These are phyloP conservation scores for Seriola dumerili DNA, from an alignment of 2,113 vertebrate genomes.

Conservation along the genomic window DNA sequence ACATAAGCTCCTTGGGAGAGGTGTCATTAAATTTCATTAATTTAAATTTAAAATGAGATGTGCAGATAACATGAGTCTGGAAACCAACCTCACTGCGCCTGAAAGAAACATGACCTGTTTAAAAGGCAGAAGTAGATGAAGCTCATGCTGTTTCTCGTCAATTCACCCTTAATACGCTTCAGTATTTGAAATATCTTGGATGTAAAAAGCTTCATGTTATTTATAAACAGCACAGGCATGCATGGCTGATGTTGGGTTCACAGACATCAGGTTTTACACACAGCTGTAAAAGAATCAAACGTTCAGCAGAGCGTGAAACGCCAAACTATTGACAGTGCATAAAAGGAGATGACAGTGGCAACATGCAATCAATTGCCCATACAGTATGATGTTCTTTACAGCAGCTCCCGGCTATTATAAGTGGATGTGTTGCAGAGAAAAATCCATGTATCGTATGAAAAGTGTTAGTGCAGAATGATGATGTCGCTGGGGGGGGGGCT, in stretches of 20 bases:
- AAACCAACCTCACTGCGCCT: too few relatives aligned
- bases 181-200: too few relatives aligned
- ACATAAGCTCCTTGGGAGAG: too few relatives aligned
- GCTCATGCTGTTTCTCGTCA: background rate
- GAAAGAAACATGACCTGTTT: background rate
- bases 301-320: constrained; percentile 4
- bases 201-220: background rate
- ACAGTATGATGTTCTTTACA: background rate
- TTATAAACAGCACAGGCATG: too few relatives aligned
- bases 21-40: too few relatives aligned
- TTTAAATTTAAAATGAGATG: too few relatives aligned
- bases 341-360: background rate
- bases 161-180: too few relatives aligned
- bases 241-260: background rate
- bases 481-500: background rate
- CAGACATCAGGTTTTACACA: background rate
- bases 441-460: background rate
- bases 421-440: background rate
- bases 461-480: background rate
- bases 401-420: background rate
- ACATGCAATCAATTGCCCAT: constrained; percentile 16
- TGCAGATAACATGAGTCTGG: too few relatives aligned
- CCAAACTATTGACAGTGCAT: background rate
- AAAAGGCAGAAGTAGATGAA: background rate
- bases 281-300: constrained; percentile 36